Percentiles rank a stretch among this genome's conserved stretches.
Conservation (phyloP, 2,113 vertebrate species). For the Rhabdomys dilectus region DNA sequence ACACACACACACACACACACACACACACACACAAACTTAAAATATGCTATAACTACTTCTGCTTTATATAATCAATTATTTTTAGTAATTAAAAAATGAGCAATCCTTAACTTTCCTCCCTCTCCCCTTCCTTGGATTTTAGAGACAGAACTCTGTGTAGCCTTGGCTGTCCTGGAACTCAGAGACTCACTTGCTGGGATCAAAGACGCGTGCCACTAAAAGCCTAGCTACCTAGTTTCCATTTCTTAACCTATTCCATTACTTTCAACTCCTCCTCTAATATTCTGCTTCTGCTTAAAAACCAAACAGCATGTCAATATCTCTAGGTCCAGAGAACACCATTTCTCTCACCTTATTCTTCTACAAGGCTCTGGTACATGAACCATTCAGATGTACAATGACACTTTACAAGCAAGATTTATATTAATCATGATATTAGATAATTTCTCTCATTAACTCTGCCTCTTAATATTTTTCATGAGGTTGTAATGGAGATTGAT, state of each 20-base stretch:
- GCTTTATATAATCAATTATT: not conserved
- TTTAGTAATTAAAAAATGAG: slow-evolving; percentile 6
- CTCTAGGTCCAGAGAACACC: not conserved
- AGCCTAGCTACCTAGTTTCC: not conserved
- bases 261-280: not conserved
- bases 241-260: not conserved
- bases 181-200: not conserved
- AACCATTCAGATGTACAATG: not conserved
- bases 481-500: not conserved
- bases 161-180: not conserved
- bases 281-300: not conserved
- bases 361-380: not conserved
- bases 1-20: not conserved
- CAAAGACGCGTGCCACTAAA: accelerated
- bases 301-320: not conserved
- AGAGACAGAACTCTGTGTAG: not conserved
- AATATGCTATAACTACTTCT: not conserved
- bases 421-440: not conserved
- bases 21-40: not conserved
- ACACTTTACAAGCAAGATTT: not conserved
- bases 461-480: not conserved
- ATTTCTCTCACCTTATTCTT: not conserved
- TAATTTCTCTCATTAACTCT: not conserved
- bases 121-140: not conserved
- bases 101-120: not conserved